A percentile compares a stretch with the other conserved stretches of the same genome.
Evolutionary conservation across 2,113 vertebrate genomes (phyloP).

Genomic region (Butorides virescens): DNA sequence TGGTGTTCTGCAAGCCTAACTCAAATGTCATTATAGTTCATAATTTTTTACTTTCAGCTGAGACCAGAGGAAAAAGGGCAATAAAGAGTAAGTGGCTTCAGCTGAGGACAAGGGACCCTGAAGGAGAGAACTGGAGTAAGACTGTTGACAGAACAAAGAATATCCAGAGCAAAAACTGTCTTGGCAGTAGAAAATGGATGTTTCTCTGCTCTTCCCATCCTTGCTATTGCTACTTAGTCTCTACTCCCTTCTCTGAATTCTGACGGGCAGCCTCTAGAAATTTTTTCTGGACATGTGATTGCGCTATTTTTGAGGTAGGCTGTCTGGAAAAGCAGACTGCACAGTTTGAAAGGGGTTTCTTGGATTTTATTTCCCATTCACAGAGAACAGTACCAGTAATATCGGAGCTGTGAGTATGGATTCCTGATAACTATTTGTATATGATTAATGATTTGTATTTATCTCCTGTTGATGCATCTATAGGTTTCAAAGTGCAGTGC

Average conservation of each 20-base stretch:
- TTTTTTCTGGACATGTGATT: background rate
- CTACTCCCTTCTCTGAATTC: background rate
- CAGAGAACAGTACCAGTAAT: background rate
- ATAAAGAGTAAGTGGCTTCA: background rate
- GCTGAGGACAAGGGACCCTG: background rate
- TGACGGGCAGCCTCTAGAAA: background rate
- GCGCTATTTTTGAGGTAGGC: background rate
- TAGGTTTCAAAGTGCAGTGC: background rate
- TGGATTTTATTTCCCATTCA: background rate
- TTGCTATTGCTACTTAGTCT: background rate
- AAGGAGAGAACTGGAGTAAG: background rate
- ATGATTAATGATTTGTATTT: background rate
- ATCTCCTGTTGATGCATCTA: background rate
- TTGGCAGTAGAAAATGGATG: background rate
- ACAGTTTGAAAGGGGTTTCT: background rate
- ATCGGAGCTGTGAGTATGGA: background rate
- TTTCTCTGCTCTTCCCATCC: background rate
- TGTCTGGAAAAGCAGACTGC: background rate
- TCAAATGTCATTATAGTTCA: background rate
- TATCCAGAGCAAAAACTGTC: background rate
- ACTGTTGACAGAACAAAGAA: background rate
- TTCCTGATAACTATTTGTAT: background rate
- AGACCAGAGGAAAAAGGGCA: background rate
- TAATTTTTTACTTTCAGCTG: background rate
- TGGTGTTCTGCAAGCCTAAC: background rate